These are phyloP conservation scores for Mobula birostris DNA, from an alignment of 2,113 vertebrate genomes.

Conservation along the genomic window DNA sequence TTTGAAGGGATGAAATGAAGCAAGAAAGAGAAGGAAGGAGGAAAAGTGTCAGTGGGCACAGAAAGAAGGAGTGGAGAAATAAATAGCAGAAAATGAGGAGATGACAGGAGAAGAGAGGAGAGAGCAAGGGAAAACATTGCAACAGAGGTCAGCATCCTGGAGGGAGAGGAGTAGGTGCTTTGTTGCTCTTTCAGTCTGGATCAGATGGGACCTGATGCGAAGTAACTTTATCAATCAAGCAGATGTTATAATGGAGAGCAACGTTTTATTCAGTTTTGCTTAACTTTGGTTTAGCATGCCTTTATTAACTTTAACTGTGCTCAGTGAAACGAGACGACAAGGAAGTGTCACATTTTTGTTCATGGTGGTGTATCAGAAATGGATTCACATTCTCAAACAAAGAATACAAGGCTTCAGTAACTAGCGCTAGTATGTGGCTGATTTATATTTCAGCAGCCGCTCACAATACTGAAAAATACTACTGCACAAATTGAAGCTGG, in stretches of 20 bases:
- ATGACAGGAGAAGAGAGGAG: neutral
- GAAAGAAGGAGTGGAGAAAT: too few species aligned
- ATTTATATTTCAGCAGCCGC: conserved; percentile 2
- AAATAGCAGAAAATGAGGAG: neutral
- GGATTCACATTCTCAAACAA: neutral
- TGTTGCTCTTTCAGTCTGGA: neutral
- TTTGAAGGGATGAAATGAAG: neutral
- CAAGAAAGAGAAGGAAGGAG: neutral
- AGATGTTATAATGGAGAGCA: conserved; percentile 19
- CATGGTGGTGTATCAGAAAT: neutral
- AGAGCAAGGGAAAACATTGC: neutral
- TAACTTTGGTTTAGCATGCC: neutral
- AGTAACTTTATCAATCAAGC: conserved; percentile 16
- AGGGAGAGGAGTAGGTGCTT: neutral
- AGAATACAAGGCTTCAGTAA: neutral
- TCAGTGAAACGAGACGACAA: neutral
- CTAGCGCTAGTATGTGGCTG: neutral
- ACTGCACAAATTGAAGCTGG: neutral
- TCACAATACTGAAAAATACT: neutral
- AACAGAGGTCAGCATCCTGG: neutral
- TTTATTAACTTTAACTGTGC: conserved; percentile 5
- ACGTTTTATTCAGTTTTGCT: neutral
- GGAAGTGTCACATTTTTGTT: neutral
- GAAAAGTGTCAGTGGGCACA: neutral
- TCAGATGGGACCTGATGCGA: conserved; percentile 5